Percentiles rank a stretch among this genome's conserved stretches.
Conservation (phyloP, 2,888 invertebrate genomes). For the Drosophila setosimentum region DNA sequence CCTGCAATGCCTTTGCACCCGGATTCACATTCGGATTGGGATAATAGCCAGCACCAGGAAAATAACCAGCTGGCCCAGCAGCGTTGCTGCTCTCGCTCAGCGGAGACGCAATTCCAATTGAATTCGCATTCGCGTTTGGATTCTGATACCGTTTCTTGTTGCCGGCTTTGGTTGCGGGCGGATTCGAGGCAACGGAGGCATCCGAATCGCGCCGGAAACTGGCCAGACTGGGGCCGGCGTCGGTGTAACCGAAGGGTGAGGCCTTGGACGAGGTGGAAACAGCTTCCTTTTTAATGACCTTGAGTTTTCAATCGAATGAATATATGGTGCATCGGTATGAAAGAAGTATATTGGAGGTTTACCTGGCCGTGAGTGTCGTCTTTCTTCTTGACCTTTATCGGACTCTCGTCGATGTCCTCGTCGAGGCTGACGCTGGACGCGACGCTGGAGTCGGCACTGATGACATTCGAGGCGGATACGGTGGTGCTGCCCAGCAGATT, state of each 20-base stretch:
- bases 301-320: not conserved
- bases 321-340: not conserved
- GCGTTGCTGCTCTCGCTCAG: slow-evolving; percentile 34
- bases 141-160: slow-evolving; percentile 78
- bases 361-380: slow-evolving; percentile 83
- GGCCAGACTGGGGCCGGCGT: slow-evolving; percentile 71
- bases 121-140: slow-evolving; percentile 43
- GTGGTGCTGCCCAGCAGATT: slow-evolving; percentile 92
- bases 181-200: slow-evolving; percentile 62
- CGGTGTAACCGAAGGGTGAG: slow-evolving; percentile 82
- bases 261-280: slow-evolving; percentile 85
- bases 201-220: slow-evolving; percentile 75
- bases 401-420: slow-evolving; percentile 84
- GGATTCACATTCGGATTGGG: slow-evolving; percentile 64
- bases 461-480: slow-evolving; percentile 86
- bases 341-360: slow-evolving; percentile 19
- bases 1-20: slow-evolving; percentile 57
- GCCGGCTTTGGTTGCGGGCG: slow-evolving; percentile 59
- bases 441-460: slow-evolving; percentile 86
- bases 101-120: slow-evolving; percentile 56
- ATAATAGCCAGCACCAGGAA: slow-evolving; percentile 82
- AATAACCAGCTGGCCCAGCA: slow-evolving; percentile 72
- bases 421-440: slow-evolving; percentile 85
- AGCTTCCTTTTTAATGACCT: slow-evolving; percentile 85
- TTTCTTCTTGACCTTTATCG: slow-evolving; percentile 85